Percentiles rank a stretch among this genome's conserved stretches.
phyloP scores from a whole-genome alignment of 53 echinoderm and acorn worm genomes.

The Paelopatides confundens region DNA sequence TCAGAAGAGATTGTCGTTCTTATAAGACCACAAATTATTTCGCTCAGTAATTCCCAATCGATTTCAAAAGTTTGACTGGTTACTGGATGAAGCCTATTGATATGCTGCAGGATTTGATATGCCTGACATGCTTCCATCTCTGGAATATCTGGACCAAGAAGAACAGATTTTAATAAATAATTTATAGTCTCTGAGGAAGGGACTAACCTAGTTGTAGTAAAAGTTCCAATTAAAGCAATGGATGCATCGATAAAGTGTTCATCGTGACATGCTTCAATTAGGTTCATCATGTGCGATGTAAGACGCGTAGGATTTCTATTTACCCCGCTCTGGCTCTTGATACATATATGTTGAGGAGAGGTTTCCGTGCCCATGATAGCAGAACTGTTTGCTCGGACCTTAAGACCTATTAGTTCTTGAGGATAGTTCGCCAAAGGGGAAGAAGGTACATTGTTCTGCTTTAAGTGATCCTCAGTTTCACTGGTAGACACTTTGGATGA shows the following conservation, averaged over 20 bases:
- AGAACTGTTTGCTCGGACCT: not conserved
- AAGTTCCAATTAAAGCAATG: not conserved
- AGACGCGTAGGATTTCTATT: not conserved
- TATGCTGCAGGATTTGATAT: not conserved
- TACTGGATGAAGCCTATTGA: not conserved
- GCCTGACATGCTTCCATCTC: not conserved
- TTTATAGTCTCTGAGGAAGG: not conserved
- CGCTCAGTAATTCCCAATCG: constrained; percentile 5
- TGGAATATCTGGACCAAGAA: not conserved
- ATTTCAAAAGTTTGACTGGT: not conserved
- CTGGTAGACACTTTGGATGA: not conserved
- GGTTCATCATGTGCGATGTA: constrained; percentile 1
- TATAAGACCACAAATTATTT: not conserved
- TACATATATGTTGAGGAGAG: not conserved
- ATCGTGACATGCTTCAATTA: constrained; percentile 21
- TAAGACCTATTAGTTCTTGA: not conserved
- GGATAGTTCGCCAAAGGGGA: not conserved
- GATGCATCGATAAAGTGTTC: constrained; percentile 5
- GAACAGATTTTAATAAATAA: not conserved
- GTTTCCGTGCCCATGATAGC: not conserved
- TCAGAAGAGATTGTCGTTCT: not conserved
- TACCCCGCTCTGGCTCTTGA: not conserved
- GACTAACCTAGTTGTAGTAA: not conserved
- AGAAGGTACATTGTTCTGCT: not conserved
- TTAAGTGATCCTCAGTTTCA: not conserved